Evolutionary conservation across 2,113 vertebrate genomes (phyloP).

Genomic region (Hymenochirus boettgeri): DNA sequence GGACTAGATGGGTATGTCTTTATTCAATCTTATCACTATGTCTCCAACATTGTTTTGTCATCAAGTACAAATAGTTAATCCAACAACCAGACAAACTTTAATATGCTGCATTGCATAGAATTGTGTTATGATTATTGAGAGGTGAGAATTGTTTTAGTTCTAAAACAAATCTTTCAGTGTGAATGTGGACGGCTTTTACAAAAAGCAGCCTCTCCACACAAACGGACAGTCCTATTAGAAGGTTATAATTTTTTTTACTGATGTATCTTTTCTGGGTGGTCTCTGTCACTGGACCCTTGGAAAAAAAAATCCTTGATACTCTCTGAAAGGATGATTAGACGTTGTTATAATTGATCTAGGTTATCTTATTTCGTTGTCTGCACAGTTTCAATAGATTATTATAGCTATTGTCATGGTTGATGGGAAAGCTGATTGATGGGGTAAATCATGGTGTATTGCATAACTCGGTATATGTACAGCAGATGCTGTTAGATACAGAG

Average conservation of each 20-base stretch:
- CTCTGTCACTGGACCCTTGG: neutral
- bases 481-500: slow-evolving; percentile 12
- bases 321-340: slow-evolving; percentile 5
- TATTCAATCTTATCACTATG: no score
- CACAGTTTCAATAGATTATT: slow-evolving; percentile 21
- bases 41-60: no score
- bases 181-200: slow-evolving; percentile 1
- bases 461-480: slow-evolving; percentile 1
- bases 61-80: no score
- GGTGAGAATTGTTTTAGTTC: slow-evolving; percentile 7
- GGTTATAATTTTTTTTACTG: neutral
- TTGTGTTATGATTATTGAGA: slow-evolving; percentile 10
- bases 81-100: no score
- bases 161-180: neutral
- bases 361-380: neutral
- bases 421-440: slow-evolving; percentile 15
- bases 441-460: slow-evolving; percentile 18
- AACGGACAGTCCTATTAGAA: neutral
- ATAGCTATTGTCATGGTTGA: slow-evolving; percentile 17
- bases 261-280: slow-evolving; percentile 12
- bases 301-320: neutral
- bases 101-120: slow-evolving; percentile 15
- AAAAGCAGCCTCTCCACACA: slow-evolving; percentile 3
- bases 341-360: neutral
- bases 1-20: no score